Base-by-base conservation (phyloP, 2,888 invertebrate species). In the Hirtodrosophila duncani region DNA sequence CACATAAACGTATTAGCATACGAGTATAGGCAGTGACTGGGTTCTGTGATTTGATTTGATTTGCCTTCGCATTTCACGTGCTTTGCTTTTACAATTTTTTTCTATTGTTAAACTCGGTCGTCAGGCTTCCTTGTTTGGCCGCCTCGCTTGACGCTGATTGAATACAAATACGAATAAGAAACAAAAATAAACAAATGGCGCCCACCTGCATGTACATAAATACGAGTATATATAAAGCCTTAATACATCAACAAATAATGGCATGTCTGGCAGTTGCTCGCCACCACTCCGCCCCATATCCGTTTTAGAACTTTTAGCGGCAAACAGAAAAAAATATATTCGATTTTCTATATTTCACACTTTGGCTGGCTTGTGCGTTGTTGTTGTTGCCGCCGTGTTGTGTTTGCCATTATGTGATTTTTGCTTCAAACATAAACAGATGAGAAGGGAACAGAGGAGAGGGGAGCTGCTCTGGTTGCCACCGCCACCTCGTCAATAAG, bases 331-430 rank as follows among this genome's bases (percentile, higher is more conserved):
- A n/a, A n/a, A n/a, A n/a, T 16, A 75, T 82, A 82, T 82, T 75
- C 74, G 82, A 75, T 75, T 82, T 75, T 68, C 78, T 81, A 61
- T 63, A 68, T 66, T 72, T 62, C 48, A 52, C 75, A 78, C 75
- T 75, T 75, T 81, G 38, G 46, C 50, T 48, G 49, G 45, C 38
- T 30, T 33, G 13, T 26, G 18, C 31, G 27, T 23, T 50, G 26
- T 23, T 37, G 39, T 21, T 48, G 49, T 49, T 49, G 27, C 49
- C 34, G 39, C 8, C 23, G 10, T 34, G 36, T 18, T 34, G 53
- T 57, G 51, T 43, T 50, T 44, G 60, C 56, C 62, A 57, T 82
- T 71, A 67, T 65, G 53, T 59, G 80, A 56, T 72, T 63, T 75
- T 37, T n/a, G n/a, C n/a, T n/a, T n/a, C n/a, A n/a, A n/a, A n/a